A percentile compares a stretch with the other conserved stretches of the same genome.
Evolutionary conservation across 1,140 invertebrate species (phyloP).

Genomic region (Colletes gigas): DNA sequence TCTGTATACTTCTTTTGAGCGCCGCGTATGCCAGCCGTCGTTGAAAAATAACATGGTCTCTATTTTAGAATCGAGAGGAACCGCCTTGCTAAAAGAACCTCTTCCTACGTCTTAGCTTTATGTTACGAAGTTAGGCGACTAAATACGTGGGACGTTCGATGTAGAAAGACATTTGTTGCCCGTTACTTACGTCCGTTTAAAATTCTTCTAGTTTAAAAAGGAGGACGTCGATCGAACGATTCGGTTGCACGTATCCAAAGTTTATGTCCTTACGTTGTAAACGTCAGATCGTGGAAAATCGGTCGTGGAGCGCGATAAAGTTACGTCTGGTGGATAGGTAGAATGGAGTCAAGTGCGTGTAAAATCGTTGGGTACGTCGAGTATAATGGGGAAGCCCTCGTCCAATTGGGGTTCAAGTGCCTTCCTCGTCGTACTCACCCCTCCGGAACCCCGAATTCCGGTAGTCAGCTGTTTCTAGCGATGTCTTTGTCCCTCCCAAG

Average conservation of each 20-base stretch:
- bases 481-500: conserved; percentile 65
- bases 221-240: background rate
- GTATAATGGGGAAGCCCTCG: conserved; percentile 72
- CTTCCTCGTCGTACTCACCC: conserved; percentile 72
- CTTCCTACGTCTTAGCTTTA: no score
- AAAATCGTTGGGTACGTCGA: conserved; percentile 78
- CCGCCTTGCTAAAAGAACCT: background rate
- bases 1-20: background rate
- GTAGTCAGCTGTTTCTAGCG: conserved; percentile 79
- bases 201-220: background rate
- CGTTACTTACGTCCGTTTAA: background rate
- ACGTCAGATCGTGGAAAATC: conserved; percentile 56
- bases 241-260: background rate
- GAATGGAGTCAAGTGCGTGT: conserved; percentile 82
- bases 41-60: background rate
- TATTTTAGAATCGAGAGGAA: background rate
- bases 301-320: conserved; percentile 54
- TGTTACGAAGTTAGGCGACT: background rate
- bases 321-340: conserved; percentile 68
- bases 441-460: conserved; percentile 79
- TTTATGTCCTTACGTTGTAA: background rate
- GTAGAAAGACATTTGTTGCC: background rate
- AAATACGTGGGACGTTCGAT: background rate
- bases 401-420: conserved; percentile 79
- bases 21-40: no score